Conservation (phyloP, 2,797 vertebrate genomes). For the Xenops minutus region DNA sequence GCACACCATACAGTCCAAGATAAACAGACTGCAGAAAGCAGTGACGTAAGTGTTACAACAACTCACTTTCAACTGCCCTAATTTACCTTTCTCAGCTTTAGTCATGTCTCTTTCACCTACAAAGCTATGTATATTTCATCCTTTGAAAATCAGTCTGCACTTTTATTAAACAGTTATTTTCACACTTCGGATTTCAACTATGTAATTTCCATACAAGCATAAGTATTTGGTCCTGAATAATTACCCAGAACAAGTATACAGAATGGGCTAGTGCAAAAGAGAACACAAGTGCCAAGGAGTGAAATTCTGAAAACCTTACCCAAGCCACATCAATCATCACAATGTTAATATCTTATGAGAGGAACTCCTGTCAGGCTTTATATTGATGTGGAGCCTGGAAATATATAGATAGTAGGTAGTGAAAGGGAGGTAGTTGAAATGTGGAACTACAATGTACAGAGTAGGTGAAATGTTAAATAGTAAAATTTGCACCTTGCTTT, state of each 20-base stretch:
- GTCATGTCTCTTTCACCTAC: not conserved
- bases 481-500: not conserved
- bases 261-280: not conserved
- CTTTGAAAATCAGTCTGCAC: not conserved
- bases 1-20: not conserved
- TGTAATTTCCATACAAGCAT: not conserved
- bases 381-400: not conserved
- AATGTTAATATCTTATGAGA: not conserved
- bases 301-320: not conserved
- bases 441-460: not conserved
- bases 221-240: not conserved
- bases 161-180: not conserved
- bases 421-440: not conserved
- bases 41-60: not conserved
- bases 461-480: not conserved
- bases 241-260: not conserved
- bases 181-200: not conserved
- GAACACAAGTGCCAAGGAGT: not conserved
- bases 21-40: slow-evolving; percentile 16
- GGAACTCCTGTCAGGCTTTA: not conserved
- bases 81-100: slow-evolving; percentile 1
- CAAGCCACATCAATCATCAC: not conserved
- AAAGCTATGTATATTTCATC: not conserved
- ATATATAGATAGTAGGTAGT: not conserved
- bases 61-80: not conserved